Evolutionary conservation across 2,797 vertebrate species (phyloP).

Genomic region (Anomalospiza imberbis): DNA sequence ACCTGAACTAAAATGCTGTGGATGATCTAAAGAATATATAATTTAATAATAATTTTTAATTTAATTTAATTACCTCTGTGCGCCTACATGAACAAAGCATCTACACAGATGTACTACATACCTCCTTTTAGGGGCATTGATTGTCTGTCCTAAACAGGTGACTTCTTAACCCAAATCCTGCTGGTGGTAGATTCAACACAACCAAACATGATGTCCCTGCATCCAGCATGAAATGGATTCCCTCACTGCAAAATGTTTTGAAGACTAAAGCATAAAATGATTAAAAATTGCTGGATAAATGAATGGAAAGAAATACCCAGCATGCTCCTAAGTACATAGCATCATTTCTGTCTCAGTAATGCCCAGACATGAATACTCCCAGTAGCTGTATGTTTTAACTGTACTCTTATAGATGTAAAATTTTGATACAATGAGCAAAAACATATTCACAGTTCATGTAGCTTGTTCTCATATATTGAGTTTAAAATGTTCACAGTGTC

Average conservation of each 20-base stretch:
- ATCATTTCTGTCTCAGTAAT: neutral
- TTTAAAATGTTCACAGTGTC: neutral
- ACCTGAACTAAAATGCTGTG: neutral
- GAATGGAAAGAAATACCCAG: neutral
- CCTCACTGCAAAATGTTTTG: neutral
- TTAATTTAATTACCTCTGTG: neutral
- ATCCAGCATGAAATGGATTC: neutral
- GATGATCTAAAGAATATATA: neutral
- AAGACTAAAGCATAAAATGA: neutral
- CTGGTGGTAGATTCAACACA: neutral
- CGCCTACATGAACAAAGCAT: neutral
- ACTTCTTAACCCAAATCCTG: neutral
- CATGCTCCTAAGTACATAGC: neutral
- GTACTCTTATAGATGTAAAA: neutral
- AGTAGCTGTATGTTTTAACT: neutral
- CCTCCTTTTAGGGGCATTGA: neutral
- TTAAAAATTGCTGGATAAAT: neutral
- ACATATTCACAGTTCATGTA: neutral
- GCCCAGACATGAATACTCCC: neutral
- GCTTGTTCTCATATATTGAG: neutral
- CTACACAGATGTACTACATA: neutral
- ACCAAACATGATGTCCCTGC: neutral
- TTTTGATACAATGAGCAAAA: neutral
- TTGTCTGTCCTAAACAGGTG: neutral
- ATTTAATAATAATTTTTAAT: neutral